Conservation (phyloP, 2,113 vertebrate genomes). For the Pomatorhinus ruficollis region DNA sequence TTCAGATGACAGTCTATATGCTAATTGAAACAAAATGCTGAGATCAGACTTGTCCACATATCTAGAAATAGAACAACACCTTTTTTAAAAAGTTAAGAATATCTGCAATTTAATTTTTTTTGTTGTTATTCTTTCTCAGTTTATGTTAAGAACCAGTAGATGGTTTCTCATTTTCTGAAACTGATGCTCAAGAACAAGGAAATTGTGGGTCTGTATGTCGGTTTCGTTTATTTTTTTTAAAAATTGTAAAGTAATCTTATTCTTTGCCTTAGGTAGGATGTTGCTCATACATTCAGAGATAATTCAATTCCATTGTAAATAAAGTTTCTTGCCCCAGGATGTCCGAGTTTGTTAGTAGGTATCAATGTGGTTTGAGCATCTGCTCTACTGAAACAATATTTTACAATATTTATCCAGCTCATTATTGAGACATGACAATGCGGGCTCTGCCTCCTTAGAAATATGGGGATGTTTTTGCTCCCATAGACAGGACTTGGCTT, state of each 20-base stretch:
- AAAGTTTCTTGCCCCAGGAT: not conserved
- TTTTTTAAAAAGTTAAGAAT: not conserved
- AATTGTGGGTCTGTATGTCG: not conserved
- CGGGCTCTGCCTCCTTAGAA: not conserved
- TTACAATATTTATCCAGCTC: conserved; percentile 48
- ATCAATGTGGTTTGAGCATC: conserved; percentile 40
- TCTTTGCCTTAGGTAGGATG: not conserved
- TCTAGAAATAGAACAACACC: not conserved
- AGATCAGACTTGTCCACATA: not conserved
- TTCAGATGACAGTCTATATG: not conserved
- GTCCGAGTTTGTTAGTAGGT: conserved; percentile 20
- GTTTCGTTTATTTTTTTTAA: not conserved
- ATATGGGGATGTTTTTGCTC: not conserved
- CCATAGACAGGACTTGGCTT: not conserved
- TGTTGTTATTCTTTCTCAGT: not conserved
- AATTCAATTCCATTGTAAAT: conserved; percentile 17
- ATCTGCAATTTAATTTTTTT: not conserved
- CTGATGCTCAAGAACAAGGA: not conserved
- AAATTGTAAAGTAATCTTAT: not conserved
- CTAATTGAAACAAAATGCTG: not conserved
- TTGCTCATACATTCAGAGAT: not conserved
- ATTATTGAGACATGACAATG: not conserved
- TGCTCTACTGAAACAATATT: conserved; percentile 45
- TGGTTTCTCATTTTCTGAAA: not conserved
- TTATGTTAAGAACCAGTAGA: not conserved